Base-by-base conservation (phyloP, 2,113 vertebrate species). In the Urocynchramus pylzowi region DNA sequence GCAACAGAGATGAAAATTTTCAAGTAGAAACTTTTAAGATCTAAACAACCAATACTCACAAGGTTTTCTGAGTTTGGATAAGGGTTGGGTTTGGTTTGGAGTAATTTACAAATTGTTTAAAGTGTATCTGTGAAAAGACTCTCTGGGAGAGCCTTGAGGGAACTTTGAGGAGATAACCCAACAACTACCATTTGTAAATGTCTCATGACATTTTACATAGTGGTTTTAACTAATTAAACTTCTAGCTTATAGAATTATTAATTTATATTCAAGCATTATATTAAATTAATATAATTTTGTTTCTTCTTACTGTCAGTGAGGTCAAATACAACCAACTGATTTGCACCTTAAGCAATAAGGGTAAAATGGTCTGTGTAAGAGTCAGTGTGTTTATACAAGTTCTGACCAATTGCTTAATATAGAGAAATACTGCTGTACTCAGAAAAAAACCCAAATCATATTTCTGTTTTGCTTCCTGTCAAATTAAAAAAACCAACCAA, bases 131-230 rank as follows among this genome's bases (percentile, higher is more conserved):
- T n/a, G 19, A 33, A 79, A 60, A 74, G 13, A 50, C 12, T n/a
- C 9, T 33, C 28, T 59, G 22, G 12, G 5, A 54, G 8, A 60
- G n/a, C 16, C 52, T 39, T 10, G 49, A 63, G 22, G 8, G n/a
- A 70, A 13, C 18, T 42, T 35, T 39, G 45, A 82, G 73, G 56
- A 61, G 4, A 53, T 8, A 75, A 75, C 41, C 35, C 31, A 54
- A 67, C 4, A 27, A 80, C 59, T 7, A n/a, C 31, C 10, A 60
- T 42, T 22, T n/a, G n/a, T n/a, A n/a, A n/a, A n/a, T n/a, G 10
- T 39, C 15, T 0, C 1, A 5, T 0, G 6, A n/a, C 7, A 75
- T 50, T 70, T 79, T 79, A 53, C 5, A 37, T 16, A 22, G 8
- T 17, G 2, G 2, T 59, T 78, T 88, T 81, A 87, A 42, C 3